Evolutionary conservation across 1,140 invertebrate species (phyloP).

Genomic region (Drosophila lini): DNA sequence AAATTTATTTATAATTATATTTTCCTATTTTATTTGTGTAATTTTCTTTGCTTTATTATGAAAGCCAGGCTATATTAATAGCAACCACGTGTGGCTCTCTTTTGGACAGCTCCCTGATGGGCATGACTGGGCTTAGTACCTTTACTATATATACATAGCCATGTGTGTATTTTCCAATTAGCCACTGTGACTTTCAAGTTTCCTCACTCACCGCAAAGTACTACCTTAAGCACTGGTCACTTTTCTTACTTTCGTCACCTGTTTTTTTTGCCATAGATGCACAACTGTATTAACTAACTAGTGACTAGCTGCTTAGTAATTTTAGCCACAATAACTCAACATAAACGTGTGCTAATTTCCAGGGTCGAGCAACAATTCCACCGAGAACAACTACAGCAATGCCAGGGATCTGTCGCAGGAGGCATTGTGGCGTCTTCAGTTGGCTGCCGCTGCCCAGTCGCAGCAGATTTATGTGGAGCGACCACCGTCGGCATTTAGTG

Average conservation of each 20-base stretch:
- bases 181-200: slow-evolving; percentile 68
- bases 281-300: slow-evolving; percentile 4
- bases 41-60: neutral
- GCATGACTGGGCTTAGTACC: slow-evolving; percentile 37
- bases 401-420: slow-evolving; percentile 94
- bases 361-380: slow-evolving; percentile 70
- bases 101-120: slow-evolving; percentile 49
- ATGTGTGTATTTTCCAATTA: slow-evolving; percentile 61
- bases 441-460: slow-evolving; percentile 88
- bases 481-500: slow-evolving; percentile 76
- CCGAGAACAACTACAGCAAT: slow-evolving; percentile 94
- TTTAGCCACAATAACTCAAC: slow-evolving; percentile 1
- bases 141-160: too few relatives aligned
- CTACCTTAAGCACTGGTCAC: slow-evolving; percentile 34
- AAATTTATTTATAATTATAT: too few relatives aligned
- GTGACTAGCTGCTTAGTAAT: neutral
- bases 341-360: slow-evolving; percentile 28
- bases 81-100: slow-evolving; percentile 12
- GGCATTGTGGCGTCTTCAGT: slow-evolving; percentile 96
- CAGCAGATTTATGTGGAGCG: slow-evolving; percentile 84
- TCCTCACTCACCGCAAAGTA: slow-evolving; percentile 25
- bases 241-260: slow-evolving; percentile 1
- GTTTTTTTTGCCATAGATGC: neutral
- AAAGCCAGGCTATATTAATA: neutral
- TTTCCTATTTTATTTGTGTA: too few relatives aligned